These are phyloP conservation scores for Miniopterus natalensis DNA, from an alignment of 2,113 vertebrate species.

Conservation along the genomic window DNA sequence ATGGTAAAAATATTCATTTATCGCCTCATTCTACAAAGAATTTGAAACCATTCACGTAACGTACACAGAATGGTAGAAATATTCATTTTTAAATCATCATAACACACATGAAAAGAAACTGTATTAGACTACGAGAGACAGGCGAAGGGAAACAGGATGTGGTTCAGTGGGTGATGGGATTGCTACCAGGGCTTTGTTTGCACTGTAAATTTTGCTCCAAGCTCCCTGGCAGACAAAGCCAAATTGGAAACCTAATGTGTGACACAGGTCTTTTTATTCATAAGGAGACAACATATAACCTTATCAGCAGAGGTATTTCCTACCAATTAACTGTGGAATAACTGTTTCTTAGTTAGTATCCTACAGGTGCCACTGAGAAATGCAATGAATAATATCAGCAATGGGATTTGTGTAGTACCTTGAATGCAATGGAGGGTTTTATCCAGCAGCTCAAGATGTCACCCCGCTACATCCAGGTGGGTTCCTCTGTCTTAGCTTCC, in stretches of 20 bases:
- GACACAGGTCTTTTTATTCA: background rate
- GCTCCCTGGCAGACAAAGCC: background rate
- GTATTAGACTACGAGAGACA: slow-evolving; percentile 7
- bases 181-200: background rate
- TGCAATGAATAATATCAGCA: background rate
- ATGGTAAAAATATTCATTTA: background rate
- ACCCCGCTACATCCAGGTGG: no score
- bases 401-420: background rate
- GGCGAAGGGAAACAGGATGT: background rate
- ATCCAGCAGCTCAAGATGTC: background rate
- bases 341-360: slow-evolving; percentile 8
- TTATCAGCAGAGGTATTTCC: slow-evolving; percentile 4
- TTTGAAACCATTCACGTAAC: background rate
- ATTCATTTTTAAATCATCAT: slow-evolving; percentile 5
- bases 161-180: background rate
- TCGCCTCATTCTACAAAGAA: background rate
- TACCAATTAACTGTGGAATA: background rate
- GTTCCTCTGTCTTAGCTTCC: background rate
- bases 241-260: slow-evolving; percentile 26
- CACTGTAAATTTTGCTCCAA: slow-evolving; percentile 1
- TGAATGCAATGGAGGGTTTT: background rate
- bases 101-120: background rate
- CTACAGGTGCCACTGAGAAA: background rate
- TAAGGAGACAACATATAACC: background rate
- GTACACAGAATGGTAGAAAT: background rate